Evolutionary conservation across 2,113 vertebrate genomes (phyloP), one percentile per base, ranked within the genome.

Genomic region (Melanerpes aurifrons): DNA sequence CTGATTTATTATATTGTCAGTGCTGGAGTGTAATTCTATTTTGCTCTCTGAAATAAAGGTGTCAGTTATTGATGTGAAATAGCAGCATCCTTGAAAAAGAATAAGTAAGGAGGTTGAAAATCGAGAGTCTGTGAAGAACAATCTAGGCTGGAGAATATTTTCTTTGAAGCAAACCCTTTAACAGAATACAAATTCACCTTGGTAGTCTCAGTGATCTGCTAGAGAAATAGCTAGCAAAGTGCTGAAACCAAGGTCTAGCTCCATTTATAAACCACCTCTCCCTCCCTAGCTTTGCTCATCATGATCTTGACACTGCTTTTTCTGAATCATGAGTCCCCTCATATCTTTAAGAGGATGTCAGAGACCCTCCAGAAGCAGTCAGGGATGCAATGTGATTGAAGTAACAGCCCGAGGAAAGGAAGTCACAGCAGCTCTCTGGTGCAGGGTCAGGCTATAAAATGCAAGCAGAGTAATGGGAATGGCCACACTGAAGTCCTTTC

Each of bases 21-120:
- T 58, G 24, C 63, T 93, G 87, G 62, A 93, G 82, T 94, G 66
- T 96, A 96, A 97, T 97, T 95, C 94, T 94, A 89, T 96, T 96
- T 97, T 96, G 77, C 95, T 91, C 88, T 95, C 67, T 81, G 88
- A 97, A 98, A 97, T 95, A 95, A 97, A 97, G 87, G 89, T 96
- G 89, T 92, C 90, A 97, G 86, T 92, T 93, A 96, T 97, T 91
- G 72, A 96, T 93, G 93, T 86, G 91, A 96, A 89, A 95, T 61
- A 89, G 82, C 82, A 96, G 89, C 91, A 94, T 93, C 67, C 72
- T 96, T 94, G 92, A 86, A 95, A 95, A 53, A 76, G 83, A 96
- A 80, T 93, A 94, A 83, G 93, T 37, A 92, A 90, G 77, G 92
- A 90, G 87, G 87, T 79, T 95, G 91, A 93, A 91, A 96, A 94